phyloP scores from a whole-genome alignment of 2,797 vertebrate genomes.

The Sciurus vulgaris region DNA sequence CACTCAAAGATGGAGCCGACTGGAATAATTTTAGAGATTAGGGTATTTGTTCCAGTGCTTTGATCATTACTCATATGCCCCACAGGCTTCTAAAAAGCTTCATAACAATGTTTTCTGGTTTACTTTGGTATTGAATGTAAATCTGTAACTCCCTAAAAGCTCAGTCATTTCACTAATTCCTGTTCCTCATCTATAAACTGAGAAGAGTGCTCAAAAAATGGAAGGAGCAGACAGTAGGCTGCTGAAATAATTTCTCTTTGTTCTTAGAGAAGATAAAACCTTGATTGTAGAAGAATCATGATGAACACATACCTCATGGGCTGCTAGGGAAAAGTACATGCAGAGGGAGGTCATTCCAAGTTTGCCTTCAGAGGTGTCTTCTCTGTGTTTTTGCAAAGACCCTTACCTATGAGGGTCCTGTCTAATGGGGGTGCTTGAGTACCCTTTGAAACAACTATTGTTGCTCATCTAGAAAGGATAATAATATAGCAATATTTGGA shows the following conservation, averaged over 20 bases:
- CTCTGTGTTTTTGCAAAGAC: slow-evolving; percentile 16
- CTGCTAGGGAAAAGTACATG: background rate
- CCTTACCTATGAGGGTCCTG: background rate
- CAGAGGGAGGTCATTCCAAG: background rate
- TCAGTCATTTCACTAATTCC: background rate
- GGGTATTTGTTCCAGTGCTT: background rate
- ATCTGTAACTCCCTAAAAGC: background rate
- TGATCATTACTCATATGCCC: background rate
- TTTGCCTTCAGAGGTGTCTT: background rate
- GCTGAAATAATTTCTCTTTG: slow-evolving; percentile 1
- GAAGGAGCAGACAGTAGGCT: background rate
- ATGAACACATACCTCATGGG: background rate
- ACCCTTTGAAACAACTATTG: background rate
- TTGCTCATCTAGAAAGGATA: background rate
- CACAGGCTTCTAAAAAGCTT: background rate
- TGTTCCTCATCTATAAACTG: background rate
- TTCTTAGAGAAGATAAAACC: background rate
- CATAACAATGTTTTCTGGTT: background rate
- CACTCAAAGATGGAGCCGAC: background rate
- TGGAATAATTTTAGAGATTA: background rate
- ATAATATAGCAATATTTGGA: background rate
- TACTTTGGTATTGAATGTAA: background rate
- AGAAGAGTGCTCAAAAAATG: background rate
- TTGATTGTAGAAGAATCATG: background rate
- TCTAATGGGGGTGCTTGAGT: no score